A percentile compares a stretch with the other conserved stretches of the same genome.
Evolutionary conservation across 2,888 invertebrate species (phyloP).

Genomic region (Drosophila fungiperda): DNA sequence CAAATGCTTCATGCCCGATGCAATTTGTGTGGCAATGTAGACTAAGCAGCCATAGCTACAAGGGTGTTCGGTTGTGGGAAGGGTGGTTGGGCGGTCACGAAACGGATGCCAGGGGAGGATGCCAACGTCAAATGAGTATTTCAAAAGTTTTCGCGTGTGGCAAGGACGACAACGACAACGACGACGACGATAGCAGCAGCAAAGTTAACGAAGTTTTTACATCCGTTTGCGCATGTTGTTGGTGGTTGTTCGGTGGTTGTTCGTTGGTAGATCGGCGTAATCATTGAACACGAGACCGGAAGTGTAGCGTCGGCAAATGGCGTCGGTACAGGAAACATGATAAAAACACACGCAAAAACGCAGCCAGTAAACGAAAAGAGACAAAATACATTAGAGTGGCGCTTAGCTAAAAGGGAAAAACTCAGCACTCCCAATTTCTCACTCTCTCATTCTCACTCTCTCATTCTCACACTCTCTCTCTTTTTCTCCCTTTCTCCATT

Average conservation of each 20-base stretch:
- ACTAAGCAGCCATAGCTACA: conserved; percentile 92
- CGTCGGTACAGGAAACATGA: conserved; percentile 82
- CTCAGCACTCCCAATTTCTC: neutral
- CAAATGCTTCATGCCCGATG: conserved; percentile 95
- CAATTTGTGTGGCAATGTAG: conserved; percentile 94
- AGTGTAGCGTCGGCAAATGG: conserved; percentile 80
- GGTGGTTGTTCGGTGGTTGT: conserved; percentile 57
- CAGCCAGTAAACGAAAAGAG: conserved; percentile 39
- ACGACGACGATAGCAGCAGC: conserved; percentile 31
- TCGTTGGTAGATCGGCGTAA: conserved; percentile 68
- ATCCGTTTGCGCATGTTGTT: conserved; percentile 75
- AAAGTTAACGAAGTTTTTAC: conserved; percentile 83
- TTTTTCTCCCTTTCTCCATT: neutral
- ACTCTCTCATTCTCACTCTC: neutral
- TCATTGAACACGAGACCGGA: conserved; percentile 82
- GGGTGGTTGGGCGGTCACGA: conserved; percentile 20
- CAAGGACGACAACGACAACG: conserved; percentile 35
- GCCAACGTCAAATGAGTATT: conserved; percentile 71
- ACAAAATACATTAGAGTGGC: conserved; percentile 49
- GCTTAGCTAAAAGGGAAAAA: conserved; percentile 26
- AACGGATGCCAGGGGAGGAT: conserved; percentile 62
- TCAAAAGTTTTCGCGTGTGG: conserved; percentile 71
- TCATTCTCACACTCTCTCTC: neutral
- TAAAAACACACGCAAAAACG: conserved; percentile 72
- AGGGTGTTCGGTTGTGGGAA: conserved; percentile 8